Base-by-base conservation (phyloP, 2,888 invertebrate species). In the Cyclophora punctaria region DNA sequence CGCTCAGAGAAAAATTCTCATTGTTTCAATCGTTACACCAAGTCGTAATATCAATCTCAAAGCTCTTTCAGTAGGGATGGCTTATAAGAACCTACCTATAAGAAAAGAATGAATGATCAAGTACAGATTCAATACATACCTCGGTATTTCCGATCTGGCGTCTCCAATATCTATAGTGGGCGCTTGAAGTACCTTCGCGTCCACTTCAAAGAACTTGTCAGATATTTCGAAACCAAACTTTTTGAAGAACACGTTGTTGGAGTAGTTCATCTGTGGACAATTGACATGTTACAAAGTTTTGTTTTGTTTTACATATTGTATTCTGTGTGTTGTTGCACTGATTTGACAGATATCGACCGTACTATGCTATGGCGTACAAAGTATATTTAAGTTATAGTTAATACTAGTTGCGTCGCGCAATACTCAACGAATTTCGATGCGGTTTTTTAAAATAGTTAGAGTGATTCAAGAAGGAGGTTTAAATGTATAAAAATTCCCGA, bases 201-300 rank as follows among this genome's bases (percentile, higher is more conserved):
- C 80, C 0, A 98, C 92, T 59, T 90, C 89, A 56, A 94, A 92
- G 86, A 98, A 97, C 43, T 92, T 78, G 35, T 90, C 87, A 2
- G 90, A 90, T 40, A 99, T 93, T 3, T 91, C 90, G 52, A 99
- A 87, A 2, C 96, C 96, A 80, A 99, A 99, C 60, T 94, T 92
- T 66, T 90, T 90, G 50, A 97, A 92, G 58, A 90, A 71, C 3
- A 45, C 47, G 52, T 82, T 86, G 2, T 52, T 65, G 0, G 80
- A 70, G 56, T 87, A 88, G 37, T 82, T 80, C 83, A 88, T 87
- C 88, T 88, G 67, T 20, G 20, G 20, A 20, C 20, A 20, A 20
- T 20, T 20, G 20, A 20, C 20, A 20, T 20, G 20, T 20, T 20
- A 20, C 2, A 20, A 20, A 20, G 1, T 20, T 20, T 20, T 20